phyloP scores from a whole-genome alignment of 1,140 invertebrate species.

The Drosophila leontia region DNA sequence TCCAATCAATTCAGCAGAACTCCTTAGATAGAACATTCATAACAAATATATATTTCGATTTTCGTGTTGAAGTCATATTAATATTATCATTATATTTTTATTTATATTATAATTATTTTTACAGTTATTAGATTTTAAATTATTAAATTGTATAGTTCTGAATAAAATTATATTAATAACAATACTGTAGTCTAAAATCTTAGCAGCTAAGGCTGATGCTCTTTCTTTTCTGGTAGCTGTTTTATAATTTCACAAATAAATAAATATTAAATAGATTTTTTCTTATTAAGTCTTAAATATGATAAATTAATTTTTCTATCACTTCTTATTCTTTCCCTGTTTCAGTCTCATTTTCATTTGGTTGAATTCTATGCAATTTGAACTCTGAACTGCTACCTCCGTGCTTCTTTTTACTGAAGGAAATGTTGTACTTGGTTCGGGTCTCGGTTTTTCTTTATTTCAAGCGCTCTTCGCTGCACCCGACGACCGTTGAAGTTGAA shows the following conservation, averaged over 20 bases:
- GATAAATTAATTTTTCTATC: rapidly evolving
- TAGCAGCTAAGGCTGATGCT: neutral
- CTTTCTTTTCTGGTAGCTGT: neutral
- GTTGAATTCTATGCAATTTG: neutral
- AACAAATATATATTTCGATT: too few species aligned
- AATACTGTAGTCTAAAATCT: neutral
- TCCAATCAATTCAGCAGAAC: too few species aligned
- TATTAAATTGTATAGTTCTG: too few species aligned
- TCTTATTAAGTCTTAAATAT: neutral
- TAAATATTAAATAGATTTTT: neutral
- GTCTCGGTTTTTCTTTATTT: slow-evolving; percentile 32
- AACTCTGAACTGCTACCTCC: neutral
- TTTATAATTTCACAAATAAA: neutral
- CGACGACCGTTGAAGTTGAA: slow-evolving; percentile 73
- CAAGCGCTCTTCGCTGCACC: slow-evolving; percentile 62
- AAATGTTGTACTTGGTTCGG: slow-evolving; percentile 22
- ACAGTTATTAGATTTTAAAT: too few species aligned
- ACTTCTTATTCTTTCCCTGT: neutral
- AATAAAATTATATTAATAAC: neutral
- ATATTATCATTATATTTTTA: too few species aligned
- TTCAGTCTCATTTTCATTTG: slow-evolving; percentile 33
- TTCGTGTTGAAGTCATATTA: too few species aligned
- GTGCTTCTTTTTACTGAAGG: neutral
- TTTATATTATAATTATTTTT: too few species aligned
- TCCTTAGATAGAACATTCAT: too few species aligned